Evolutionary conservation across 2,113 vertebrate genomes (phyloP), one percentile per base, ranked within the genome.

Genomic region (Lagenorhynchus albirostris): DNA sequence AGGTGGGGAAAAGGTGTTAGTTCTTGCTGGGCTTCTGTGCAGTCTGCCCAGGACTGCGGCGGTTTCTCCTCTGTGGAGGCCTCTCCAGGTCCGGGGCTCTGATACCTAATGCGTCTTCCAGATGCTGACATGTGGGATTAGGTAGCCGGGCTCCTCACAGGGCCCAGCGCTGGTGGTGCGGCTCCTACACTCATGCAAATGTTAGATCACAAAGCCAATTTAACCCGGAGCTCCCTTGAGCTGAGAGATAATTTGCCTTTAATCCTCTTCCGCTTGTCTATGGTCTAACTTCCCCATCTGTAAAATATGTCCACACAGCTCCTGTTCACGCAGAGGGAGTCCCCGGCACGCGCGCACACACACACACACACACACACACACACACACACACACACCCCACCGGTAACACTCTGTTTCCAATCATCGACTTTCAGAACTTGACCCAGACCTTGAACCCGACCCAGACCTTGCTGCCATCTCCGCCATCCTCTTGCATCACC

Each of bases 181-280:
- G 95, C 96, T 98, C 92, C 92, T 95, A 91, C 18, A 77, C 74
- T 94, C 96, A 98, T 91, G 96, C 94, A 98, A 93, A 97, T 96
- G 77, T 95, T 96, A 0, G 93, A 92, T 96, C 91, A 96, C 94
- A 98, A 97, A 98, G 97, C 94, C 98, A 98, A 97, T 97, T 98
- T 97, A 98, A 98, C 97, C 89, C 77, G 93, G 94, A 88, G 90
- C 85, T 98, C 96, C 96, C 97, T 95, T 92, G 96, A 98, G 95
- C 92, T 97, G 91, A 96, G 86, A 98, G 93, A 97, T 96, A 94
- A 98, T 98, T 98, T 98, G 62, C 93, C 96, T 98, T 94, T 98
- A 98, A 98, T 98, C 89, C 67, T 98, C 82, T 97, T 95, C 96
- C 58, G 89, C 87, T 92, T 98, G 95, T 97, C 95, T 95, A 79